Evolutionary conservation across 2,113 vertebrate genomes (phyloP), one percentile per base, ranked within the genome.

Genomic region (Tragelaphus buxtoni): DNA sequence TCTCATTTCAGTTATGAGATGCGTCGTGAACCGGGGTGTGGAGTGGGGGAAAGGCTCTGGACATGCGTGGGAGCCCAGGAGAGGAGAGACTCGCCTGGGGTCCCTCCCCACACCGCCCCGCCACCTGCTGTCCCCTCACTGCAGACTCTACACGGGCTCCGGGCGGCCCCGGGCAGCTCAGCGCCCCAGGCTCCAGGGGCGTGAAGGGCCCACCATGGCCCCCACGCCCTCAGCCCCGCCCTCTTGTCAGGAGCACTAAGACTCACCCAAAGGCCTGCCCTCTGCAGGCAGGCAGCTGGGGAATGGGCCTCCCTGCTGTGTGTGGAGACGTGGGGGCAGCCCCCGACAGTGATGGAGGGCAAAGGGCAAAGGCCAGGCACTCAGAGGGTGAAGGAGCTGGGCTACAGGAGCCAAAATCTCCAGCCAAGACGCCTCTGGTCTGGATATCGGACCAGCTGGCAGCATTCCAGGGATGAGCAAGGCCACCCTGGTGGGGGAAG

Each of bases 261-360:
- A 90, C 55, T 53, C 20, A 58, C 39, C 18, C 6, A 14, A 8
- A 18, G 39, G 47, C 47, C 49, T 84, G n/a, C 20, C 17, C 7
- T 51, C 9, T 0, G 9, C 17, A 20, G 3, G 9, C 17, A 20
- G 3, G 8, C 88, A 30, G 11, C 1, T 32, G 18, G 30, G 39
- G 39, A 74, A 88, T 47, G 10, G 26, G 24, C 61, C 9, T 14
- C 26, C n/a, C 45, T 5, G 5, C 7, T 2, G 9, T 53, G 22
- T 3, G 9, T 39, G 11, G 32, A 24, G 26, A 35, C 16, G 42
- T 58, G 18, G n/a, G 35, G 39, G 32, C 63, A 82, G 12, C 32
- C 8, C 8, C 28, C 1, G 0, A 42, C 17, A 45, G 35, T 30
- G 28, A 47, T 1, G n/a, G 39, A 32, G 42, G 81, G 82, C 47